Conservation (phyloP, 2,113 vertebrate species). For the Onychostoma macrolepis region DNA sequence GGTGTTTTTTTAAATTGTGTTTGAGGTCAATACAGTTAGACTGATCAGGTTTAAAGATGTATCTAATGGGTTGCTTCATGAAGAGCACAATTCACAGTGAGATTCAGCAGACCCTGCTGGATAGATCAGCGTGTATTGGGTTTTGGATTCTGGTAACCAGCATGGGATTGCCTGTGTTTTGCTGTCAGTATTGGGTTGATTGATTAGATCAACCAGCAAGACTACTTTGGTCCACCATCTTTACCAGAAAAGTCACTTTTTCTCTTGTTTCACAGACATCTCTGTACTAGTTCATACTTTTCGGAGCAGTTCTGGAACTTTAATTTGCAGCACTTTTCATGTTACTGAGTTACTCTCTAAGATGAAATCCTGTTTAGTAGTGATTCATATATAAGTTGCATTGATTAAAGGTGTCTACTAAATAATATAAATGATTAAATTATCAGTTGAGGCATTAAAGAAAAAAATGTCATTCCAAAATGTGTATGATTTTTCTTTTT, state of each 20-base stretch:
- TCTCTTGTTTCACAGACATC: not conserved
- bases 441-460: not conserved
- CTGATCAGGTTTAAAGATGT: not conserved
- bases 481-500: no score
- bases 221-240: not conserved
- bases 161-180: not conserved
- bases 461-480: not conserved
- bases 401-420: not conserved
- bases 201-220: conserved; percentile 3
- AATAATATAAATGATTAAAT: not conserved
- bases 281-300: not conserved
- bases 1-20: conserved; percentile 18
- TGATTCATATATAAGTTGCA: no score
- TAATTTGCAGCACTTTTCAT: no score
- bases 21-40: conserved; percentile 7
- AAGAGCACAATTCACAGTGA: not conserved
- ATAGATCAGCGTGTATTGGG: not conserved
- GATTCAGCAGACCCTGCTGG: conserved; percentile 8
- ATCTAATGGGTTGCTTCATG: not conserved
- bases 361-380: no score
- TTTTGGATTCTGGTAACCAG: not conserved
- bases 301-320: not conserved
- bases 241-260: not conserved
- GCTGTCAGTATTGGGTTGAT: not conserved
- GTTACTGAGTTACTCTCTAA: not conserved